These are phyloP conservation scores for Dicrurus megarhynchus DNA, from an alignment of 2,113 vertebrate genomes.

Conservation along the genomic window DNA sequence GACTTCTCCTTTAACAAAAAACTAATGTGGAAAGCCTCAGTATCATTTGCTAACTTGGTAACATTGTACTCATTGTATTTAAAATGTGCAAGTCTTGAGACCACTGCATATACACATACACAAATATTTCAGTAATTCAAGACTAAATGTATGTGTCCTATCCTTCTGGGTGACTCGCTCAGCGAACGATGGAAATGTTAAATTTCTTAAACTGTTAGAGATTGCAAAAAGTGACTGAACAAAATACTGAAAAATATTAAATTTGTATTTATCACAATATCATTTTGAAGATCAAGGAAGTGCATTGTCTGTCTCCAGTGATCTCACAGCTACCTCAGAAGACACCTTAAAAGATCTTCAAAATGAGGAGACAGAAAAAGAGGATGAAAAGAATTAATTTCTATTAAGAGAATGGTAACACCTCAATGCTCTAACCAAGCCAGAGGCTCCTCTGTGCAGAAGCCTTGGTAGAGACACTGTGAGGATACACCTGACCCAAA, in stretches of 20 bases:
- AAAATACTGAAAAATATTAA: slow-evolving; percentile 12
- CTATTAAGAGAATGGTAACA: neutral
- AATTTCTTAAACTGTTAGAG: neutral
- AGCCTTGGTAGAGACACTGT: neutral
- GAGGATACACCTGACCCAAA: neutral
- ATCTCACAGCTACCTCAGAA: neutral
- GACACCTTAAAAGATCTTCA: neutral
- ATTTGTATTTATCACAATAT: slow-evolving; percentile 31
- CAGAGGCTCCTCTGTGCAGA: neutral
- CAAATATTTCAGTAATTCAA: slow-evolving; percentile 56
- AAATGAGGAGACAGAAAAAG: neutral
- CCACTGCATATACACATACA: neutral
- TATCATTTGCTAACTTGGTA: neutral
- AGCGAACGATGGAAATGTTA: slow-evolving; percentile 10
- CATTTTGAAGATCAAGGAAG: slow-evolving; percentile 8
- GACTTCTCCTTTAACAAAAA: neutral
- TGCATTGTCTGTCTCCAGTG: neutral
- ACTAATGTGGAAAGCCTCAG: neutral
- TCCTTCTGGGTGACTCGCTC: slow-evolving; percentile 33
- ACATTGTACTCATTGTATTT: neutral
- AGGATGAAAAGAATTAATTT: neutral
- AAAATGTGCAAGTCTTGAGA: neutral
- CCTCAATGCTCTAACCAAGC: neutral
- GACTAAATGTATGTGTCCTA: neutral
- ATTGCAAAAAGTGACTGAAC: neutral